Conservation (phyloP, 2,113 vertebrate genomes). For the Strix uralensis region DNA sequence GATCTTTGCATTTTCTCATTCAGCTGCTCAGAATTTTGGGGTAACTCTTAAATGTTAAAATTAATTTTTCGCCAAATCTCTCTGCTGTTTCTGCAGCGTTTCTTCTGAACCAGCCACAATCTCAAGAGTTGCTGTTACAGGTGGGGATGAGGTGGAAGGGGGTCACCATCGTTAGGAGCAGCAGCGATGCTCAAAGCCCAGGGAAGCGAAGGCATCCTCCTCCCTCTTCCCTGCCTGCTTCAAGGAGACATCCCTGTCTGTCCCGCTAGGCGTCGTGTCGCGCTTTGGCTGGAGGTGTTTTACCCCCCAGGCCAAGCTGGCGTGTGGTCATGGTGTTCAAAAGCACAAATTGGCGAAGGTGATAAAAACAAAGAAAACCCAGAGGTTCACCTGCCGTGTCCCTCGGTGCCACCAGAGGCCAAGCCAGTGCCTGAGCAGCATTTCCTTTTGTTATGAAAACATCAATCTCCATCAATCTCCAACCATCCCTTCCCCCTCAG, state of each 20-base stretch:
- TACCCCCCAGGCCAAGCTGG: neutral
- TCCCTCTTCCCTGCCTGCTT: neutral
- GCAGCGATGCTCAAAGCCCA: neutral
- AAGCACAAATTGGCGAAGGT: neutral
- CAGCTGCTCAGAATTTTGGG: neutral
- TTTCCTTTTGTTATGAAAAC: neutral
- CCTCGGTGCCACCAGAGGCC: neutral
- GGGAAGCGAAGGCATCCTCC: neutral
- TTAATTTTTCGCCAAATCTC: neutral
- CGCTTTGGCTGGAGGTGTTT: neutral
- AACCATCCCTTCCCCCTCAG: neutral
- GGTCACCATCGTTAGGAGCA: neutral
- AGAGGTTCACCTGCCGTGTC: neutral
- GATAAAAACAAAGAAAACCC: neutral
- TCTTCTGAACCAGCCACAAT: neutral
- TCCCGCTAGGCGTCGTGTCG: too few relatives aligned
- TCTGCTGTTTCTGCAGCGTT: neutral
- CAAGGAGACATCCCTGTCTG: neutral
- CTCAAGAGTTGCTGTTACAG: neutral
- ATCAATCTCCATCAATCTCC: neutral
- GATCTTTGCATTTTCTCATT: neutral
- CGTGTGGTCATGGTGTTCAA: fast-evolving
- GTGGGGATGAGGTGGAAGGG: neutral
- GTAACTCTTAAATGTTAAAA: neutral
- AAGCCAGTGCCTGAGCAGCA: neutral